Base-by-base conservation (phyloP, 2,113 vertebrate species). In the Columba janthina region DNA sequence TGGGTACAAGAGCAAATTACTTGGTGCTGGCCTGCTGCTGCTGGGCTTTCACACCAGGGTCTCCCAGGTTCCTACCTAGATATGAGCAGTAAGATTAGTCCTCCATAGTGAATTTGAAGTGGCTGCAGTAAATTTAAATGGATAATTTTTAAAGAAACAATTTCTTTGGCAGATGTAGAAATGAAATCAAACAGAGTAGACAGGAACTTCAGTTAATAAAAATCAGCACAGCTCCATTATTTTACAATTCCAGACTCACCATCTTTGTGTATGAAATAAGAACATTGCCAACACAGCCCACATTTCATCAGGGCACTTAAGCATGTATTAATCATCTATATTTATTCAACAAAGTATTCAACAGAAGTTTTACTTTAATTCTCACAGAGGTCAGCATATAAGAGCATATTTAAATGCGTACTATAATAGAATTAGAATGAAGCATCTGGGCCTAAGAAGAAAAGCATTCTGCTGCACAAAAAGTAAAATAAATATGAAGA, bases 351-450 rank as follows among this genome's bases (percentile, higher is more conserved):
- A 89, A 89, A 89, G 44, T 80, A 57, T 79, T 94, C 82, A 92
- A 79, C 72, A 93, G 61, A 84, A 93, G 82, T 88, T 95, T 96
- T 83, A 73, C 32, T 94, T 93, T 71, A 77, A 84, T 86, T 96
- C 73, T 94, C 54, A 84, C 18, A 40, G 65, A 94, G 84, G 85
- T 95, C 92, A 95, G 75, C 79, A 51, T 71, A 38, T 72, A 89
- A 78, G 11, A 84, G 17, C 70, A 85, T 57, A 36, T 86, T 90
- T 86, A 92, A 93, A 85, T 94, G 87, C 87, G 94, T 92, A 82
- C n/a, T 4, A 40, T 87, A 87, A 92, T 75, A 79, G 76, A 95
- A 94, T 87, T 89, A 89, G 44, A 28, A 85, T 74, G 57, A 83
- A 94, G 84, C 57, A 87, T 84, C 76, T 94, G 70, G 61, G 29